Evolutionary conservation across 2,113 vertebrate genomes (phyloP).

Genomic region (Aldabrachelys gigantea): DNA sequence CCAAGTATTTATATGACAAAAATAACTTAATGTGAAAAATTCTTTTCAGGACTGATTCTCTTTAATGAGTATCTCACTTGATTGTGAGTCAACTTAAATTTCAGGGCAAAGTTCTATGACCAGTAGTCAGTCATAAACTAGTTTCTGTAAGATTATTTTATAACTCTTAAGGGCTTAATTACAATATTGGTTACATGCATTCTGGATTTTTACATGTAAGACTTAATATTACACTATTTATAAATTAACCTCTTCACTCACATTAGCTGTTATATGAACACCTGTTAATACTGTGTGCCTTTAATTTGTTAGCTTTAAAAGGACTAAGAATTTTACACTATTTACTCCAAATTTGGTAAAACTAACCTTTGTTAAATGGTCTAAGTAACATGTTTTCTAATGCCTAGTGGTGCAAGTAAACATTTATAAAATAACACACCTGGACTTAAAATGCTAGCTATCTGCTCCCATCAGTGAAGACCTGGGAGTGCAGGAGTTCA

Average conservation of each 20-base stretch:
- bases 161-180: constrained; percentile 75
- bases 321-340: constrained; percentile 79
- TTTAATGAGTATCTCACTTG: constrained; percentile 49
- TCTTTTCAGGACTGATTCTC: not conserved
- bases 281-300: constrained; percentile 80
- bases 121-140: constrained; percentile 60
- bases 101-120: constrained; percentile 66
- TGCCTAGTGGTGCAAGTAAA: constrained; percentile 62
- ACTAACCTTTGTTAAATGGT: constrained; percentile 69
- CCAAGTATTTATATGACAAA: not conserved
- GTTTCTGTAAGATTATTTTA: constrained; percentile 58
- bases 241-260: constrained; percentile 68
- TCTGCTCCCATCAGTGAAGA: constrained; percentile 57
- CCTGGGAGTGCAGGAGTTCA: constrained; percentile 62
- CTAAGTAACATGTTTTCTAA: constrained; percentile 67
- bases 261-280: constrained; percentile 66
- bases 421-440: constrained; percentile 51
- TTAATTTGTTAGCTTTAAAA: constrained; percentile 79
- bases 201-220: constrained; percentile 51
- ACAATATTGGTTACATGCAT: constrained; percentile 58
- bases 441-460: constrained; percentile 61
- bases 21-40: not conserved
- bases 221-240: constrained; percentile 60
- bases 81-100: constrained; percentile 52
- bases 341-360: constrained; percentile 74